Evolutionary conservation across 2,888 invertebrate genomes (phyloP).

Genomic region (Matsumyia berberina): DNA sequence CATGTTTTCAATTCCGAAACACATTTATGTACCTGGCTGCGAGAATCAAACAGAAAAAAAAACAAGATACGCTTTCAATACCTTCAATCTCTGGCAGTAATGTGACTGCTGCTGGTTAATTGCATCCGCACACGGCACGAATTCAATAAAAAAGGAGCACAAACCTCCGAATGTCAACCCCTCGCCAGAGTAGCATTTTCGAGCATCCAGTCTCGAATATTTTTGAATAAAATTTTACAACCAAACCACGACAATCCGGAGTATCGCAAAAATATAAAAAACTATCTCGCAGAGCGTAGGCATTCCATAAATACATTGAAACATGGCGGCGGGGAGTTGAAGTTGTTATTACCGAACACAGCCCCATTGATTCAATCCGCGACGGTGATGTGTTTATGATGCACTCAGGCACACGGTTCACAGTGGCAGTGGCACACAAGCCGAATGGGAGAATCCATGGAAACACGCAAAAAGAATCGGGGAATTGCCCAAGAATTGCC

Average conservation of each 20-base stretch:
- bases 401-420: conserved; percentile 63
- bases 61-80: conserved; percentile 68
- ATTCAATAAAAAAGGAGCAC: conserved; percentile 67
- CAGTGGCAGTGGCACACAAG: conserved; percentile 63
- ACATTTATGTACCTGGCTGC: conserved; percentile 34
- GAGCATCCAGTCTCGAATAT: conserved; percentile 42
- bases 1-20: conserved; percentile 59
- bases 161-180: conserved; percentile 58
- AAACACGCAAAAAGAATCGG: conserved; percentile 63
- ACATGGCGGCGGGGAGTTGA: conserved; percentile 4
- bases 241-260: conserved; percentile 53
- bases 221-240: conserved; percentile 74
- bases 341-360: conserved; percentile 67
- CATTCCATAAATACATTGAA: conserved; percentile 39
- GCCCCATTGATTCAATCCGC: conserved; percentile 63
- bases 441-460: conserved; percentile 14
- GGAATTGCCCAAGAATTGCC: conserved; percentile 57
- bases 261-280: conserved; percentile 7
- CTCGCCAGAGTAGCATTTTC: conserved; percentile 46
- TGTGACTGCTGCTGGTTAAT: conserved; percentile 63
- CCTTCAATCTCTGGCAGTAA: conserved; percentile 28
- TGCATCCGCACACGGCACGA: conserved; percentile 74
- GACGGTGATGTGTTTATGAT: conserved; percentile 74
- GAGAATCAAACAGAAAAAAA: conserved; percentile 44
- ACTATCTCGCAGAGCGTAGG: conserved; percentile 14